Conservation (phyloP, 2,888 invertebrate genomes). For the Acleris cristana region DNA sequence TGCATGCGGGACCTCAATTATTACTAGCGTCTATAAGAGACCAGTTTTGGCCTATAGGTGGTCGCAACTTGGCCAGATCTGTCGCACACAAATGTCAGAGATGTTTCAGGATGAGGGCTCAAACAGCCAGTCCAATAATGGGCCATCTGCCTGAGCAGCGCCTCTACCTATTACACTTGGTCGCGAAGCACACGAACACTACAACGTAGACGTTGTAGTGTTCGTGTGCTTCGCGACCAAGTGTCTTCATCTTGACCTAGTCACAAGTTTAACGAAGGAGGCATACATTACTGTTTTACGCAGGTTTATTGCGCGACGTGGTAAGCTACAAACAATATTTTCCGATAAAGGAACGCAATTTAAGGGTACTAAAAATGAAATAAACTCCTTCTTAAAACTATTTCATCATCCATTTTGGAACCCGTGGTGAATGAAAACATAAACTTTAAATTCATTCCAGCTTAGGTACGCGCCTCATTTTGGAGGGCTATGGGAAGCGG, state of each 20-base stretch:
- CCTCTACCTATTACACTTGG: too few species aligned
- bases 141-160: too few species aligned
- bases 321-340: constrained; percentile 15
- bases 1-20: constrained; percentile 2
- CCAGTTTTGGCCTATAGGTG: too few species aligned
- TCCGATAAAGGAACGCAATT: constrained; percentile 3
- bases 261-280: constrained; percentile 17
- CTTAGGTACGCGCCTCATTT: constrained; percentile 15
- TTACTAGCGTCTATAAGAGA: too few species aligned
- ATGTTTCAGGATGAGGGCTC: too few species aligned
- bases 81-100: too few species aligned
- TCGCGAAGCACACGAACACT: too few species aligned
- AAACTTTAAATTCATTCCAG: constrained; percentile 11
- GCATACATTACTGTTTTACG: constrained; percentile 15
- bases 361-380: not conserved
- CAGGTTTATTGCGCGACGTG: constrained; percentile 34
- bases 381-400: constrained; percentile 5
- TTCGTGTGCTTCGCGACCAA: too few species aligned
- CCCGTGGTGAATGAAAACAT: not conserved
- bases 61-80: too few species aligned
- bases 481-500: not conserved
- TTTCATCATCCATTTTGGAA: not conserved
- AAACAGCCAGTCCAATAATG: too few species aligned
- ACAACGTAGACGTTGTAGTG: too few species aligned
- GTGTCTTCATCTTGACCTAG: constrained; percentile 31